Evolutionary conservation across 2,113 vertebrate species (phyloP).

Genomic region (Microtus ochrogaster): DNA sequence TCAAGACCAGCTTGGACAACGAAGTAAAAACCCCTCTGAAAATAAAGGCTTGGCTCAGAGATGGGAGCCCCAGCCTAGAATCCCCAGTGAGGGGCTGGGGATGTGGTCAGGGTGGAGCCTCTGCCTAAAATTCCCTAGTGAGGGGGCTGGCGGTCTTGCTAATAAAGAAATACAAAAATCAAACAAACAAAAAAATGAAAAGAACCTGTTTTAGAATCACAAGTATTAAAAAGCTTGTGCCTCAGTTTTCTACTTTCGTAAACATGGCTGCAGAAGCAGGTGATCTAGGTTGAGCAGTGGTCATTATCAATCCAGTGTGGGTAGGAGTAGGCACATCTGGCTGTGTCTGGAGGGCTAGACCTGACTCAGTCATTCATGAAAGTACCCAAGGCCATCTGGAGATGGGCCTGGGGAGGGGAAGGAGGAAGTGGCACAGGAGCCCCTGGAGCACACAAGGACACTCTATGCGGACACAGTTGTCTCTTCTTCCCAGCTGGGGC

Average conservation of each 20-base stretch:
- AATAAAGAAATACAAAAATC: too few relatives aligned
- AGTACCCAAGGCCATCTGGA: slow-evolving; percentile 56
- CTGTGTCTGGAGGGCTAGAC: background rate
- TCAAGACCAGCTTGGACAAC: background rate
- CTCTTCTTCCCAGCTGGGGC: background rate
- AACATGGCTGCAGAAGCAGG: background rate
- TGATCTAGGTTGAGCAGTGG: too few relatives aligned
- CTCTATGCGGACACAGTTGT: slow-evolving; percentile 64
- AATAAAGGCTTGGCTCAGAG: background rate
- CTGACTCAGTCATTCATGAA: slow-evolving; percentile 52
- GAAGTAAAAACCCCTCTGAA: background rate
- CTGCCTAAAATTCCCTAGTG: background rate
- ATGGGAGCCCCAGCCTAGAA: too few relatives aligned
- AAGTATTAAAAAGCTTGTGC: background rate
- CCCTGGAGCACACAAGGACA: slow-evolving; percentile 53
- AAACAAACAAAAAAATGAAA: background rate
- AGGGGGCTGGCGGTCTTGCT: background rate
- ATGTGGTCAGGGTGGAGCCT: too few relatives aligned
- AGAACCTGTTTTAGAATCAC: background rate
- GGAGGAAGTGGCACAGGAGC: slow-evolving; percentile 45
- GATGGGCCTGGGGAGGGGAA: background rate
- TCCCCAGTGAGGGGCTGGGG: background rate
- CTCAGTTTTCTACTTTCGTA: background rate
- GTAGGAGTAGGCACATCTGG: background rate
- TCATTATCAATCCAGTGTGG: rapidly evolving